A percentile compares a stretch with the other conserved stretches of the same genome.
These are phyloP conservation scores for Danio choprae DNA, from an alignment of 2,797 vertebrate species.

Conservation along the genomic window DNA sequence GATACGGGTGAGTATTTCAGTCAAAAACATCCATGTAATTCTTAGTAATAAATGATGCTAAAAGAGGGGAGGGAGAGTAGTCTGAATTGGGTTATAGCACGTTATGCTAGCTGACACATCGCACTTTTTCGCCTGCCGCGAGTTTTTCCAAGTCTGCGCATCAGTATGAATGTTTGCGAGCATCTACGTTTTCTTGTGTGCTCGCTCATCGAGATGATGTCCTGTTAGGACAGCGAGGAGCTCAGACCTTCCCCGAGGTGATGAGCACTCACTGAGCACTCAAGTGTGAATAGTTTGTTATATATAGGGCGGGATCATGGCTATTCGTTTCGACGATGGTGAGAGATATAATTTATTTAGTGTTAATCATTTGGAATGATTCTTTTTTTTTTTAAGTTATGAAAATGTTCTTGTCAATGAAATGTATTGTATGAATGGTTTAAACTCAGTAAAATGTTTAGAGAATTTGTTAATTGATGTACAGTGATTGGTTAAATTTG, in stretches of 20 bases:
- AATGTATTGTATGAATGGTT: neutral
- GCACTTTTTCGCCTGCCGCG: conserved; percentile 50
- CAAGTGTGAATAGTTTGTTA: neutral
- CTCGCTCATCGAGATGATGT: conserved; percentile 87
- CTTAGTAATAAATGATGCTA: neutral
- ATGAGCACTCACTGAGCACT: conserved; percentile 72
- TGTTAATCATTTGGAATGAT: neutral
- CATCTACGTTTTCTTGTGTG: conserved; percentile 78
- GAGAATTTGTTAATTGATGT: conserved; percentile 18
- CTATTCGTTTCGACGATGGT: conserved; percentile 64
- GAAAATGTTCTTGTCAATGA: too few species aligned
- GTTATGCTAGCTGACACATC: conserved; percentile 74
- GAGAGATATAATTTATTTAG: neutral
- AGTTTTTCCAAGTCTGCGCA: conserved; percentile 41
- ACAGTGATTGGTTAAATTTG: conserved; percentile 19
- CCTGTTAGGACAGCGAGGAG: conserved; percentile 81
- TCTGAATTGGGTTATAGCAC: conserved; percentile 79
- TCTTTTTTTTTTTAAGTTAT: too few species aligned
- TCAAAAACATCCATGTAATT: neutral
- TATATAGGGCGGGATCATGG: conserved; percentile 27
- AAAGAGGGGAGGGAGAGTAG: conserved; percentile 76
- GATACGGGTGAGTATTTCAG: conserved; percentile 46
- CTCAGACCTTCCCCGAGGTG: conserved; percentile 87
- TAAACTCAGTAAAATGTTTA: neutral
- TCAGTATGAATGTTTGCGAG: conserved; percentile 1